phyloP scores from a whole-genome alignment of 2,797 vertebrate species.

The Dryobates pubescens region DNA sequence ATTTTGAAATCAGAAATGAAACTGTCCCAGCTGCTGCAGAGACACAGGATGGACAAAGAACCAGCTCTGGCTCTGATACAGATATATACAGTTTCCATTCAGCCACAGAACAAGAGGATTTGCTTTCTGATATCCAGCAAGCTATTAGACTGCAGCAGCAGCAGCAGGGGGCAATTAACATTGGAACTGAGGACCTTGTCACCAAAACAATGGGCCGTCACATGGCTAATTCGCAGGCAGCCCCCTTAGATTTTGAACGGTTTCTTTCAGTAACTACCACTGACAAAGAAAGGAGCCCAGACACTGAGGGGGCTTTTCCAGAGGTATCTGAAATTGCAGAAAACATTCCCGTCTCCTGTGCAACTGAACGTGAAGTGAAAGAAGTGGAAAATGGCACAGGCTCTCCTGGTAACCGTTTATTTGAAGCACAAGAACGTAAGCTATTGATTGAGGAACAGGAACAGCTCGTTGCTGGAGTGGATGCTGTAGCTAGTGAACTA shows the following conservation, averaged over 20 bases:
- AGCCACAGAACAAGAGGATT: conserved; percentile 93
- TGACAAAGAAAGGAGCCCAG: conserved; percentile 75
- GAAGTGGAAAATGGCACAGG: background rate
- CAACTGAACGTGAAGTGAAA: conserved; percentile 22
- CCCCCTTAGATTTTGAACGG: conserved; percentile 79
- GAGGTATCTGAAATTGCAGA: conserved; percentile 7
- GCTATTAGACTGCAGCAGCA: conserved; percentile 90
- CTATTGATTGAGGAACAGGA: conserved; percentile 70
- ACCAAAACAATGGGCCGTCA: conserved; percentile 76
- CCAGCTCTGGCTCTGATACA: conserved; percentile 94
- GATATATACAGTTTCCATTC: conserved; percentile 99
- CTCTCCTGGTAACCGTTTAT: conserved; percentile 41
- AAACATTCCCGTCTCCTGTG: background rate
- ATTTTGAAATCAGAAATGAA: conserved; percentile 75
- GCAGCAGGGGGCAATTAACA: conserved; percentile 77
- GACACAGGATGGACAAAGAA: conserved; percentile 83
- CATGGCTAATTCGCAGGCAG: conserved; percentile 72
- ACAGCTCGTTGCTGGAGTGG: conserved; percentile 52
- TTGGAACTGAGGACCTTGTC: conserved; percentile 56
- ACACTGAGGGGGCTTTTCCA: conserved; percentile 32
- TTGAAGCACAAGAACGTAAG: conserved; percentile 79
- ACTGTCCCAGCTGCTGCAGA: conserved; percentile 71
- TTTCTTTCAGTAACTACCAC: conserved; percentile 75
- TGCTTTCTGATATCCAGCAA: conserved; percentile 97
- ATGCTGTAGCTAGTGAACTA: conserved; percentile 56